Percentiles rank a stretch among this genome's conserved stretches.
These are phyloP conservation scores for Rhinophrynus dorsalis DNA, from an alignment of 2,797 vertebrate species.

Conservation along the genomic window DNA sequence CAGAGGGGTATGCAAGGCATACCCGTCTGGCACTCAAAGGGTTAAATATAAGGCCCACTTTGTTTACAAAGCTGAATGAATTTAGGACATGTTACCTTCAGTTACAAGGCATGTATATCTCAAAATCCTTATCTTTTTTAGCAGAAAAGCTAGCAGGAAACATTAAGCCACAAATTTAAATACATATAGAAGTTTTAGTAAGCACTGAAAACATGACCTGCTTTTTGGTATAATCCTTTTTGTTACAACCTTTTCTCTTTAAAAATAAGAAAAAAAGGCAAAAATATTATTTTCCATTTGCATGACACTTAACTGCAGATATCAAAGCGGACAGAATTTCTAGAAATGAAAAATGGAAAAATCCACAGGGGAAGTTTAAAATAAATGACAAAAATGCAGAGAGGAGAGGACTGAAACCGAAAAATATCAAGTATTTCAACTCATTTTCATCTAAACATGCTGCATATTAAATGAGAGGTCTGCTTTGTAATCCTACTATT, in stretches of 20 bases:
- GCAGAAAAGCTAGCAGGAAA: slow-evolving; percentile 16
- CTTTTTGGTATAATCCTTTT: background rate
- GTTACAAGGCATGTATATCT: background rate
- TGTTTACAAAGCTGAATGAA: background rate
- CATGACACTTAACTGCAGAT: background rate
- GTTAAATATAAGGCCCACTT: too few species aligned
- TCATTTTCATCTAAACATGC: background rate
- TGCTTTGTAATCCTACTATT: slow-evolving; percentile 9
- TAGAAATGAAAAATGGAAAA: background rate
- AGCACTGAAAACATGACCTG: background rate
- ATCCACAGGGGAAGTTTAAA: background rate
- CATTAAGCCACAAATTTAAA: background rate
- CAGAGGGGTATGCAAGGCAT: too few species aligned
- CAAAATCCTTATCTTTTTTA: slow-evolving; percentile 1
- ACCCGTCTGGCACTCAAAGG: too few species aligned
- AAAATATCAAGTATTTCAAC: background rate
- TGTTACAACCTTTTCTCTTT: background rate
- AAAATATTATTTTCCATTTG: background rate
- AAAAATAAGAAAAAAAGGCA: background rate
- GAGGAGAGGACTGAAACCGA: background rate
- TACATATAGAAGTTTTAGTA: background rate
- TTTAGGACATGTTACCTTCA: background rate
- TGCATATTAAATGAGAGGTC: slow-evolving; percentile 11
- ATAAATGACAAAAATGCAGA: background rate
- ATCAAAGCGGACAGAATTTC: too few species aligned